Conservation (phyloP, 2,797 vertebrate species). For the Chloroceryle inda region DNA sequence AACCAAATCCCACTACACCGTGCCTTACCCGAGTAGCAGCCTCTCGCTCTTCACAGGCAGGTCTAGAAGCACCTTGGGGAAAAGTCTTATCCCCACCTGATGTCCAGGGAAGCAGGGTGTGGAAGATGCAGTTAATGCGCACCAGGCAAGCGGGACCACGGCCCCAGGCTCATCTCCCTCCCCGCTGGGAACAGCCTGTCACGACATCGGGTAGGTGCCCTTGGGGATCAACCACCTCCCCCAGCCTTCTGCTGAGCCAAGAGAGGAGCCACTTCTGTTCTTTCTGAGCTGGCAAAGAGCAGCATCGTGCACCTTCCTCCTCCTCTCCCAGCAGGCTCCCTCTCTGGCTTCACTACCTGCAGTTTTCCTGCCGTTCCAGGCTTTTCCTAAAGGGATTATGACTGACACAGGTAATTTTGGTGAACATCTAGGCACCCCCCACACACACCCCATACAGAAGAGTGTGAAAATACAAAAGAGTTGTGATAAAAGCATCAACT, state of each 20-base stretch:
- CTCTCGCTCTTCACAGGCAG: background rate
- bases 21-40: background rate
- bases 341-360: background rate
- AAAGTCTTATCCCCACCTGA: background rate
- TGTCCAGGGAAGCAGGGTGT: rapidly evolving
- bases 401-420: background rate
- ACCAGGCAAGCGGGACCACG: background rate
- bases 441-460: background rate
- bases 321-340: rapidly evolving
- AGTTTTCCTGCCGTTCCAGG: background rate
- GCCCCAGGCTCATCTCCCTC: background rate
- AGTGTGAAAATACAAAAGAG: background rate
- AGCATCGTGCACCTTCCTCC: rapidly evolving
- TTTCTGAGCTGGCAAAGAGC: rapidly evolving
- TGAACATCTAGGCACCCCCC: background rate
- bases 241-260: background rate
- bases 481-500: background rate
- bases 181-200: rapidly evolving
- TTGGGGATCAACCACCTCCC: background rate
- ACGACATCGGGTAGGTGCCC: background rate
- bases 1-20: background rate
- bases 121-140: rapidly evolving
- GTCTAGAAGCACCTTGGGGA: background rate
- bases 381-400: background rate
- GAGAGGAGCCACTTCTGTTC: background rate